phyloP scores from a whole-genome alignment of 1,140 invertebrate genomes.

The Metaphire vulgaris region DNA sequence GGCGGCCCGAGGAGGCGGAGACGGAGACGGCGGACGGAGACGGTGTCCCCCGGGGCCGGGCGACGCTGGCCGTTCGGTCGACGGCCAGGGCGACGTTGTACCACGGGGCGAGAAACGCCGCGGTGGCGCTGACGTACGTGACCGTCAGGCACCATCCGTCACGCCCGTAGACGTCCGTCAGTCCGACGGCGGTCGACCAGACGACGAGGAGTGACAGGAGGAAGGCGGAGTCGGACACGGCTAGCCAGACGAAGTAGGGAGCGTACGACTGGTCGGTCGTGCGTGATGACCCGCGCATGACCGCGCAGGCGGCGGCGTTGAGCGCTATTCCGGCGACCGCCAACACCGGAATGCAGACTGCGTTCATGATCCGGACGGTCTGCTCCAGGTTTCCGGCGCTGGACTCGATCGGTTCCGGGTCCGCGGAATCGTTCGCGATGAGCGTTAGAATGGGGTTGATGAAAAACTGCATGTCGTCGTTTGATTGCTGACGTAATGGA shows the following conservation, averaged over 20 bases:
- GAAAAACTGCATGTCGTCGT: background rate
- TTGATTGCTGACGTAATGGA: too few species aligned
- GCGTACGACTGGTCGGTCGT: background rate
- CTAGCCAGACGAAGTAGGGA: background rate
- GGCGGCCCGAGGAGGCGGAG: too few species aligned
- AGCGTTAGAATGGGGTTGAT: background rate
- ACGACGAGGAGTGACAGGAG: background rate
- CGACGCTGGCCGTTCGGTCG: background rate
- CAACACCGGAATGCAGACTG: background rate
- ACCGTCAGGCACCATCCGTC: constrained; percentile 1
- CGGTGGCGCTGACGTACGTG: background rate
- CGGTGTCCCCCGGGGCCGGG: too few species aligned
- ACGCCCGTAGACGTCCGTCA: background rate
- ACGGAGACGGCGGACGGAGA: background rate
- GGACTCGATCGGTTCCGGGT: background rate
- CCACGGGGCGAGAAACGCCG: background rate
- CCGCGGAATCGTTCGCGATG: background rate
- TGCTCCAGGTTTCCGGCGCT: background rate
- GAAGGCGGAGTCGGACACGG: background rate
- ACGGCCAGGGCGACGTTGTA: background rate
- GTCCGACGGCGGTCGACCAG: background rate
- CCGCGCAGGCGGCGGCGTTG: background rate
- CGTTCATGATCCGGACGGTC: background rate
- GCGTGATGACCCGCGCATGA: background rate
- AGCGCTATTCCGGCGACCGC: background rate